Conservation (phyloP, 2,113 vertebrate genomes). For the Herpailurus yagouaroundi region DNA sequence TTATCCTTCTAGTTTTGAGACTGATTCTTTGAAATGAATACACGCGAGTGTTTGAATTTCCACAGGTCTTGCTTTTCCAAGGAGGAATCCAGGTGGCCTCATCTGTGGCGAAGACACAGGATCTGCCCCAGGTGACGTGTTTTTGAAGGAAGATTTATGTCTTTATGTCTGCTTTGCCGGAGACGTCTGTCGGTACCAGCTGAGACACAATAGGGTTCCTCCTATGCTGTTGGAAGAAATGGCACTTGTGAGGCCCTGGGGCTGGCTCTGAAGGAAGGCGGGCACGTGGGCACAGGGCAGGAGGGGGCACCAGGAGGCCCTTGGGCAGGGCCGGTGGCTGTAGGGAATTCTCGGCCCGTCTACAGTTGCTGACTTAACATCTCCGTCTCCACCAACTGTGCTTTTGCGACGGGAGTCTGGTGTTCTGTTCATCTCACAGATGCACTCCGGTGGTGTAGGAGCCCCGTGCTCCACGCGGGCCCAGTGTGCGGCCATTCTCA, state of each 20-base stretch:
- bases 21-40: neutral
- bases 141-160: neutral
- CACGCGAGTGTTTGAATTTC: neutral
- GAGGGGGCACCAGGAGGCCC: too few relatives aligned
- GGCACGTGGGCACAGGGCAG: fast-evolving
- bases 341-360: neutral
- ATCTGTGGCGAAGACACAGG: neutral
- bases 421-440: neutral
- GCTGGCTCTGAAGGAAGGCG: neutral
- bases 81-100: neutral
- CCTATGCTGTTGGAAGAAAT: neutral
- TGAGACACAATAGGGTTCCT: neutral
- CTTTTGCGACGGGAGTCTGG: neutral
- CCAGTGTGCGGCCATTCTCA: neutral
- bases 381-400: neutral
- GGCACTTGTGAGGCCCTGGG: neutral
- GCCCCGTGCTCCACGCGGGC: neutral
- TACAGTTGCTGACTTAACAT: neutral
- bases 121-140: neutral
- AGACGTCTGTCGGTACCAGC: neutral
- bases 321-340: neutral
- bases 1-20: neutral
- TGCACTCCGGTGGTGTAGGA: neutral
- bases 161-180: neutral
- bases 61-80: neutral